phyloP scores from a whole-genome alignment of 2,888 invertebrate species.

The Nysson spinosus region DNA sequence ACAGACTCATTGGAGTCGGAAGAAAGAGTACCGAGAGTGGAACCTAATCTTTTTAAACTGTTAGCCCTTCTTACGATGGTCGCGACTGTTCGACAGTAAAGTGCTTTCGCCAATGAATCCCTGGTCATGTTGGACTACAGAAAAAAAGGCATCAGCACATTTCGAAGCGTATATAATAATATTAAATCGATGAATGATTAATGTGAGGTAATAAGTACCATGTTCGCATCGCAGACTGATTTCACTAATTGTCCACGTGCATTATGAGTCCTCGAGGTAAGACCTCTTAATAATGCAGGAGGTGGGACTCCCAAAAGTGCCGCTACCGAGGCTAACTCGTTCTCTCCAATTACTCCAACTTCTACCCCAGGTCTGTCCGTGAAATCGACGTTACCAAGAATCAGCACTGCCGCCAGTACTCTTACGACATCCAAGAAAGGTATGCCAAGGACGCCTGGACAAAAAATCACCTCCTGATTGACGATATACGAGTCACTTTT shows the following conservation, averaged over 20 bases:
- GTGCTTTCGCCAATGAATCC: constrained; percentile 92
- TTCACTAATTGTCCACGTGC: constrained; percentile 88
- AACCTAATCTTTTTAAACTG: constrained; percentile 91
- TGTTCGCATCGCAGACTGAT: constrained; percentile 89
- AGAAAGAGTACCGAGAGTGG: constrained; percentile 89
- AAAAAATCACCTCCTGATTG: neutral
- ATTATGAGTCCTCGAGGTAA: constrained; percentile 89
- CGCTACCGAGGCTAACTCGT: constrained; percentile 91
- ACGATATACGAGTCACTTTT: constrained; percentile 5
- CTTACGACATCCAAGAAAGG: constrained; percentile 96
- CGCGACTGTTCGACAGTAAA: constrained; percentile 96
- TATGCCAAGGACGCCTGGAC: constrained; percentile 88
- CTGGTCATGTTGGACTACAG: constrained; percentile 88
- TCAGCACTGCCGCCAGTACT: constrained; percentile 92
- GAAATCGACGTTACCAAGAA: constrained; percentile 95
- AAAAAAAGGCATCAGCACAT: constrained; percentile 47
- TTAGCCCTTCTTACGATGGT: constrained; percentile 96
- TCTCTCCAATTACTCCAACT: constrained; percentile 88
- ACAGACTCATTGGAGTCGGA: constrained; percentile 96
- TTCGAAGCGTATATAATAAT: constrained; percentile 5
- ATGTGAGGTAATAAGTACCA: constrained; percentile 76
- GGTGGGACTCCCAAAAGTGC: constrained; percentile 88
- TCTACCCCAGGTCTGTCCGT: constrained; percentile 87
- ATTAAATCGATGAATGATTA: neutral
- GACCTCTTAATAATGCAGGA: constrained; percentile 86